These are phyloP conservation scores for Microcebus murinus DNA, from an alignment of 2,113 vertebrate species.

Conservation along the genomic window DNA sequence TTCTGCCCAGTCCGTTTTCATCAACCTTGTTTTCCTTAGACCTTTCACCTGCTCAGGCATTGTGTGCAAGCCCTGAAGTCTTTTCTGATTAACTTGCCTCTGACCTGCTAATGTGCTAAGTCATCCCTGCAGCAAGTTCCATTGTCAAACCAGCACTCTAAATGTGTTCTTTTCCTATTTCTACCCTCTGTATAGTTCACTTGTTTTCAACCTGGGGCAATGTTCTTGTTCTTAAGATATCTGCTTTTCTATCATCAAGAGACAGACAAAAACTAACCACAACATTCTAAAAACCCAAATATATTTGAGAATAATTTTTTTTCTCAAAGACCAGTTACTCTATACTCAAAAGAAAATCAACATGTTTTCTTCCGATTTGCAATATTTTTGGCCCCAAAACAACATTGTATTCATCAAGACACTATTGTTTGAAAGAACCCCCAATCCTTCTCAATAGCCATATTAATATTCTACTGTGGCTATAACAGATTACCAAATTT, in stretches of 20 bases:
- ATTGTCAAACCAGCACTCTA: neutral
- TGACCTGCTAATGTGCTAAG: neutral
- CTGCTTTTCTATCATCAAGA: neutral
- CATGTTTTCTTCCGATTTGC: neutral
- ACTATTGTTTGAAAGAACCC: neutral
- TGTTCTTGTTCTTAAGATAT: neutral
- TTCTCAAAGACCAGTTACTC: neutral
- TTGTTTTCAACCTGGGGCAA: neutral
- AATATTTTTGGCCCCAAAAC: neutral
- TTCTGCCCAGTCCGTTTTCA: neutral
- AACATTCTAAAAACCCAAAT: neutral
- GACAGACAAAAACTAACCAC: neutral
- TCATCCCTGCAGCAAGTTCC: neutral
- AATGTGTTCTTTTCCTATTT: neutral
- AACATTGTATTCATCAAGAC: neutral
- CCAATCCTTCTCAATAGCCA: neutral
- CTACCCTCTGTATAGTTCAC: neutral
- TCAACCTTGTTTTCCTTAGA: neutral
- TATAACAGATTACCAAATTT: neutral
- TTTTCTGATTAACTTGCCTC: constrained; percentile 8
- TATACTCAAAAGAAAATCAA: neutral
- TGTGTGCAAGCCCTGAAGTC: neutral
- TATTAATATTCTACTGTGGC: neutral
- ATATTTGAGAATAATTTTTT: constrained; percentile 37
- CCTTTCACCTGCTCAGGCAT: neutral